These are phyloP conservation scores for Phycodurus eques DNA, from an alignment of 2,113 vertebrate genomes.

Conservation along the genomic window DNA sequence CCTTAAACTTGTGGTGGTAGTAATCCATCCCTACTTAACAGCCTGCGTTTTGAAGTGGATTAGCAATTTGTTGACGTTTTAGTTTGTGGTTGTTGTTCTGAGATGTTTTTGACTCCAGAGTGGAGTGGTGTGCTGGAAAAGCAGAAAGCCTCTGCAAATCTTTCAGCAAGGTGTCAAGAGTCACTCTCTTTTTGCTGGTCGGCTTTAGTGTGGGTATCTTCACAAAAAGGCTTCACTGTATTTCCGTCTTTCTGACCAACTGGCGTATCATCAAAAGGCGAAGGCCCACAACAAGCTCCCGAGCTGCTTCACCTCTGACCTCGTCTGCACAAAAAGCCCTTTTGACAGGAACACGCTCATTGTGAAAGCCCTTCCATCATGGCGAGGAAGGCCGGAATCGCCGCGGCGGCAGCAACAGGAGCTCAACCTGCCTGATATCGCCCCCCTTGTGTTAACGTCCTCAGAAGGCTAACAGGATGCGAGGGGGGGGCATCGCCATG, in stretches of 20 bases:
- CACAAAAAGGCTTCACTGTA: not conserved
- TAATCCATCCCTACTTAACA: too few species aligned
- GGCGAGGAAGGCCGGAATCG: conserved; percentile 19
- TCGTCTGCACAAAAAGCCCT: conserved; percentile 11
- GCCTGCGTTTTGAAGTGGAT: too few species aligned
- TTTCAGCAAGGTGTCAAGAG: not conserved
- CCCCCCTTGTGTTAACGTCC: conserved; percentile 16
- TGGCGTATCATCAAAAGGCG: conserved; percentile 14
- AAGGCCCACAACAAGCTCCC: conserved; percentile 14
- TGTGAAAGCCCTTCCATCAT: conserved; percentile 9
- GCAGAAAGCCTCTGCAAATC: not conserved
- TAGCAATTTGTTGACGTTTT: not conserved
- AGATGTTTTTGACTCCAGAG: not conserved
- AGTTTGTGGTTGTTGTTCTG: not conserved
- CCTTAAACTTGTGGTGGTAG: too few species aligned
- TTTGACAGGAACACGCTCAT: conserved; percentile 11
- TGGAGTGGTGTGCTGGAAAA: not conserved
- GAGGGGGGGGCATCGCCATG: conserved; percentile 17
- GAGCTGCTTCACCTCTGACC: conserved; percentile 9
- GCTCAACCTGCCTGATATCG: not conserved
- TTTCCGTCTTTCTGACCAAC: conserved; percentile 12
- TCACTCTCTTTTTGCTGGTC: not conserved
- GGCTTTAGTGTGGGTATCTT: not conserved
- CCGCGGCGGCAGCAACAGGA: conserved; percentile 14
- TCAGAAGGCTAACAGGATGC: conserved; percentile 28